These are phyloP conservation scores for Tribolium freemani DNA, from an alignment of 2,888 invertebrate species.

Conservation along the genomic window DNA sequence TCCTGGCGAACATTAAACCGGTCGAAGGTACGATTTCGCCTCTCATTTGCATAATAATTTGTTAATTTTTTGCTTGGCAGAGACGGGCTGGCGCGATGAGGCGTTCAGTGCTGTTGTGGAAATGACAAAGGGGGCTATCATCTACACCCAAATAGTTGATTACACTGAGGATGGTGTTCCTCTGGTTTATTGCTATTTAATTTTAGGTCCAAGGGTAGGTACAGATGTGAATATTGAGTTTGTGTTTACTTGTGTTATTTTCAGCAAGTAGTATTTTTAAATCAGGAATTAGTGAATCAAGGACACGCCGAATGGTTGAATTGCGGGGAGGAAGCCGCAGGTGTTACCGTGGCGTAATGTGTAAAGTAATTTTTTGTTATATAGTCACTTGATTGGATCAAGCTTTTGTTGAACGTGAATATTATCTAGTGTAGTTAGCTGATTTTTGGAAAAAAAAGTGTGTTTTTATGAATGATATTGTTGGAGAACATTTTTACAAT, in stretches of 20 bases:
- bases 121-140: slow-evolving; percentile 84
- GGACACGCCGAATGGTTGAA: slow-evolving; percentile 84
- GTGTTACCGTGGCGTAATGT: slow-evolving; percentile 27
- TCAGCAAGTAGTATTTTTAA: slow-evolving; percentile 86
- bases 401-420: slow-evolving; percentile 52
- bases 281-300: slow-evolving; percentile 87
- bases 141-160: slow-evolving; percentile 91
- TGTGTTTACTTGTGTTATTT: slow-evolving; percentile 59
- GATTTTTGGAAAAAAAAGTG: slow-evolving; percentile 3
- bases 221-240: slow-evolving; percentile 12
- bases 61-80: slow-evolving; percentile 58
- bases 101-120: slow-evolving; percentile 84
- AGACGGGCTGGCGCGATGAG: slow-evolving; percentile 79
- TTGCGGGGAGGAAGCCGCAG: slow-evolving; percentile 49
- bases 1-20: slow-evolving; percentile 90
- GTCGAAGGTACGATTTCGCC: slow-evolving; percentile 72
- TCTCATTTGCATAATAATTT: not conserved
- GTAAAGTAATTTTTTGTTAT: slow-evolving; percentile 41
- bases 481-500: slow-evolving; percentile 18
- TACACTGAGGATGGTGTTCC: slow-evolving; percentile 85
- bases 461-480: slow-evolving; percentile 38
- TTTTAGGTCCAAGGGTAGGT: slow-evolving; percentile 67
- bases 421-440: slow-evolving; percentile 44
- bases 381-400: slow-evolving; percentile 57
- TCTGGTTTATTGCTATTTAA: slow-evolving; percentile 86